These are phyloP conservation scores for Plumapathes pennacea DNA, from an alignment of 92 coral and sea anemone genomes.

Conservation along the genomic window DNA sequence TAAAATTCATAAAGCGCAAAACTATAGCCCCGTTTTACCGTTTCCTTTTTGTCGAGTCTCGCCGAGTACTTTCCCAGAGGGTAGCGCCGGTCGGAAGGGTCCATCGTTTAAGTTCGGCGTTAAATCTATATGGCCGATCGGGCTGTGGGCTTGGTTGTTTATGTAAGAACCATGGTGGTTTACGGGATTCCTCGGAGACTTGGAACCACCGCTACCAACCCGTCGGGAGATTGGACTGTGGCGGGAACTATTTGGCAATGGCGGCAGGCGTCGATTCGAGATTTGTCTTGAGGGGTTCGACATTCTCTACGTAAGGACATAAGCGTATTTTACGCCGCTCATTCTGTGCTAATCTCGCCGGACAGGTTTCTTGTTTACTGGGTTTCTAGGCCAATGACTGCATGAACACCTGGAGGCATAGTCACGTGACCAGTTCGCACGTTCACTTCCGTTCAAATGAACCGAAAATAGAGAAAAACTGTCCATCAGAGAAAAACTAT, in stretches of 20 bases:
- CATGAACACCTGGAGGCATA: too few species aligned
- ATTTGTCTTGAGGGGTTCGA: slow-evolving; percentile 98
- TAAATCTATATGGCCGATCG: slow-evolving; percentile 75
- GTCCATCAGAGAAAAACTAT: too few species aligned
- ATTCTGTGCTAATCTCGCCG: too few species aligned
- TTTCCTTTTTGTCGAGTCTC: slow-evolving; percentile 51
- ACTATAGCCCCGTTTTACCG: background rate
- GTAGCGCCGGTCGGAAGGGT: slow-evolving; percentile 94
- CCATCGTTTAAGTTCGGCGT: slow-evolving; percentile 78
- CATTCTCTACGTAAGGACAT: too few species aligned
- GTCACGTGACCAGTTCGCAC: too few species aligned
- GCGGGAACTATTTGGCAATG: slow-evolving; percentile 79
- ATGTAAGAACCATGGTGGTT: slow-evolving; percentile 76
- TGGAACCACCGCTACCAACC: slow-evolving; percentile 24
- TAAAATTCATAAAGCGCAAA: background rate
- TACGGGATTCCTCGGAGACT: slow-evolving; percentile 36
- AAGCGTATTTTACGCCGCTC: too few species aligned
- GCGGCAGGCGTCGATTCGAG: slow-evolving; percentile 87
- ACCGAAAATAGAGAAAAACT: too few species aligned
- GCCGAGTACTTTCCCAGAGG: slow-evolving; percentile 69
- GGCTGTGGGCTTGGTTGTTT: slow-evolving; percentile 40
- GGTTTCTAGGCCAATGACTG: too few species aligned
- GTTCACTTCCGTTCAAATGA: too few species aligned
- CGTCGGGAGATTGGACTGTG: slow-evolving; percentile 49
- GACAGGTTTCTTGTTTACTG: too few species aligned